Base-by-base conservation (phyloP, 1,140 invertebrate species). In the Psix sp. region DNA sequence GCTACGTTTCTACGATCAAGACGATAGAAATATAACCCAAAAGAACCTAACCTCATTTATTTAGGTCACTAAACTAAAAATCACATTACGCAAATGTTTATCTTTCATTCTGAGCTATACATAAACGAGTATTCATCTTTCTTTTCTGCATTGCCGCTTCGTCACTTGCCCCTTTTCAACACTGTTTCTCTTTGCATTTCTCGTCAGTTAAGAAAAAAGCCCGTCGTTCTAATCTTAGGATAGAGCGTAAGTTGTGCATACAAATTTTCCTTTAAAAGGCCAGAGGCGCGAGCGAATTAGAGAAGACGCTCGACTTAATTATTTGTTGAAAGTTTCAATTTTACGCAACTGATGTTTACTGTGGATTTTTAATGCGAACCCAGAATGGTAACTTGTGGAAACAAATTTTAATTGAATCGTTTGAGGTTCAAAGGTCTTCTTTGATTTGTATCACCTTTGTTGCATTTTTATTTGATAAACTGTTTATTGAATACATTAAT, bases 21-120 rank as follows among this genome's bases (percentile, higher is more conserved):
- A 56, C 24, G 56, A 42, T 43, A 70, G 14, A 16, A 18, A 49
- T 17, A 26, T 18, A 11, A 11, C 2, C 9, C 13, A 7, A 14
- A 42, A 45, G 45, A 38, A 36, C 10, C 29, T 56, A 56, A 49
- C 56, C 49, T 24, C 36, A 15, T 54, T 48, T 49, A 56, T 56
- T 56, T 62, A 62, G 40, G 49, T 54, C 57, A 42, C 40, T n/a
- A 71, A 70, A 60, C 33, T 56, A 24, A n/a, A n/a, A 71, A 71
- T 60, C 33, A 52, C 49, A 56, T 62, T 62, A 54, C 52, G 70
- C 48, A 73, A 73, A 73, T 73, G 70, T 73, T 73, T 73, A 40
- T 60, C 42, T 39, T 63, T 17, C 20, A 66, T 65, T 60, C 35
- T 52, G 45, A 51, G 48, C 24, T 60, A 24, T 38, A 65, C 52